These are phyloP conservation scores for Papilio xuthus DNA, from an alignment of 1,140 invertebrate species.

Conservation along the genomic window DNA sequence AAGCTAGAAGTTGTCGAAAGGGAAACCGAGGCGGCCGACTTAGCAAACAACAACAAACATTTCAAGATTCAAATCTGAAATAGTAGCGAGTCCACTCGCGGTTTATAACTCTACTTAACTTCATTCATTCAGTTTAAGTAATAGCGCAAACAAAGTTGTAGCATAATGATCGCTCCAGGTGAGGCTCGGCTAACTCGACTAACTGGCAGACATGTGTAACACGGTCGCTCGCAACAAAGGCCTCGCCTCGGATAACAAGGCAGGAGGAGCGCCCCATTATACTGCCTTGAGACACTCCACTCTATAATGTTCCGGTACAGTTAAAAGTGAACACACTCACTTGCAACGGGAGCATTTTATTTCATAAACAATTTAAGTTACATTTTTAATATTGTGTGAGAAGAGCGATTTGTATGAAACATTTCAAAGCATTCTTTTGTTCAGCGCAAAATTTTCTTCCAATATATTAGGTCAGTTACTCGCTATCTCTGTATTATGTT, in stretches of 20 bases:
- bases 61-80: constrained; percentile 51
- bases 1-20: neutral
- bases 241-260: constrained; percentile 65
- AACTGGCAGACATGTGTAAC: constrained; percentile 51
- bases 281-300: constrained; percentile 62
- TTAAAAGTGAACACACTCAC: constrained; percentile 8
- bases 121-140: constrained; percentile 65
- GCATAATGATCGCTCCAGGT: constrained; percentile 66
- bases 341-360: constrained; percentile 10
- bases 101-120: constrained; percentile 57
- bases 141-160: constrained; percentile 65
- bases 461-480: neutral
- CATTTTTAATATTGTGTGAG: neutral
- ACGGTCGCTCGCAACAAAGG: constrained; percentile 59
- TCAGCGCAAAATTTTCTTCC: too few species aligned
- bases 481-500: neutral
- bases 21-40: constrained; percentile 13
- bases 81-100: constrained; percentile 39
- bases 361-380: neutral
- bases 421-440: too few species aligned
- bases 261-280: constrained; percentile 66
- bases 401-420: too few species aligned
- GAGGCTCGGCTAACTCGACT: constrained; percentile 42
- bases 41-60: constrained; percentile 52
- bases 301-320: constrained; percentile 45